phyloP scores from a whole-genome alignment of 2,888 invertebrate genomes.

The Pharmacophagus antenor region DNA sequence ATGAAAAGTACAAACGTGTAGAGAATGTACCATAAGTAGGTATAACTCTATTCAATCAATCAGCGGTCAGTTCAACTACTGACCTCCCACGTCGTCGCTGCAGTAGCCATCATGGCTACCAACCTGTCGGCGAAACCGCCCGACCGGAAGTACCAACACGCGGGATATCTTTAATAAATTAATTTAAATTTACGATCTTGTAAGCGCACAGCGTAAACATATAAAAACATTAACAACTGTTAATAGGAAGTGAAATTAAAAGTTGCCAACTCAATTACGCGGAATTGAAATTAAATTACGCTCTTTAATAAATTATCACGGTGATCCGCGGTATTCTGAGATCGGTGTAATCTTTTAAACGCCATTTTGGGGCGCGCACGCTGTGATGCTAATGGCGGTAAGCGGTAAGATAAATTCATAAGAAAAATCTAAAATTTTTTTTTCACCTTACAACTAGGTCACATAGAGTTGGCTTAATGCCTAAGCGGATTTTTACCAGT shows the following conservation, averaged over 20 bases:
- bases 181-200: slow-evolving; percentile 27
- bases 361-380: slow-evolving; percentile 6
- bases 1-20: background rate
- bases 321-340: slow-evolving; percentile 29
- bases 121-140: slow-evolving; percentile 3
- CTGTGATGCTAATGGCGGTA: slow-evolving; percentile 6
- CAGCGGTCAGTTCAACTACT: slow-evolving; percentile 6
- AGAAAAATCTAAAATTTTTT: background rate
- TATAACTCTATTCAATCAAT: slow-evolving; percentile 17
- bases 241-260: slow-evolving; percentile 29
- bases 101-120: slow-evolving; percentile 8
- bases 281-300: slow-evolving; percentile 29
- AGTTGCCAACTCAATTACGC: slow-evolving; percentile 30
- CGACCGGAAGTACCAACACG: slow-evolving; percentile 15
- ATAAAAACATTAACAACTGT: slow-evolving; percentile 24
- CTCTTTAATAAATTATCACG: slow-evolving; percentile 29
- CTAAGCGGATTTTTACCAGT: no score
- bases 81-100: slow-evolving; percentile 17
- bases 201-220: slow-evolving; percentile 19
- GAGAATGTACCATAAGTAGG: background rate
- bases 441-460: no score
- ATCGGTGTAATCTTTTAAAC: slow-evolving; percentile 27
- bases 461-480: no score
- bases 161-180: slow-evolving; percentile 24
- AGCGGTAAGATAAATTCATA: background rate